Base-by-base conservation (phyloP, 2,113 vertebrate species). In the Plotosus lineatus region DNA sequence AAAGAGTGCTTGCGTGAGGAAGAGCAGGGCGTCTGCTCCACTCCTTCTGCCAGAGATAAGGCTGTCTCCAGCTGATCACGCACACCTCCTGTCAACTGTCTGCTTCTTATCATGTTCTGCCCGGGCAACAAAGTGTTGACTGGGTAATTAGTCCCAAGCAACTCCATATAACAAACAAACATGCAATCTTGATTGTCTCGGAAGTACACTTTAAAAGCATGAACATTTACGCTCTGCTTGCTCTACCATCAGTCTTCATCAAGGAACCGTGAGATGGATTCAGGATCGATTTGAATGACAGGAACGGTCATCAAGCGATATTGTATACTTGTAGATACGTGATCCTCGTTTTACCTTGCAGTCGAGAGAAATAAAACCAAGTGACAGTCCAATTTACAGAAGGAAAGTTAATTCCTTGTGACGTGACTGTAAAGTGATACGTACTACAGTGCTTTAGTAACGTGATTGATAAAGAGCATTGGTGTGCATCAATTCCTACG, bases 41-140 rank as follows among this genome's bases (percentile, higher is more conserved):
- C 88, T 82, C 88, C 90, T 88, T 88, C 85, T 81, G 89, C 87
- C 85, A n/a, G 69, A 92, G 93, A 94, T 94, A 94, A 94, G 90
- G 77, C 90, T 92, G 92, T 93, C 93, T 94, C 93, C 92, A 91
- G 85, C 85, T 80, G 77, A 88, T 89, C 90, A 87, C 88, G 80
- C 89, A 91, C 92, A 89, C 92, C 91, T 92, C 92, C 91, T 92
- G 92, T 92, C 92, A 90, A 90, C 91, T 89, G 91, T 92, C 92
- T 93, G 88, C 89, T 84, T 79, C 91, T 93, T 94, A 92, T 94
- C 93, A 88, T n/a, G 68, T 65, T 56, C 31, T 23, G 87, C 86
- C 81, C 71, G 84, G 80, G 78, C 66, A 74, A 53, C 80, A 79
- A 82, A 61, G 88, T 89, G 91, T 89, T 89, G 90, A 92, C 86